These are phyloP conservation scores for Scaeva pyrastri DNA, from an alignment of 2,888 invertebrate genomes.

Conservation along the genomic window DNA sequence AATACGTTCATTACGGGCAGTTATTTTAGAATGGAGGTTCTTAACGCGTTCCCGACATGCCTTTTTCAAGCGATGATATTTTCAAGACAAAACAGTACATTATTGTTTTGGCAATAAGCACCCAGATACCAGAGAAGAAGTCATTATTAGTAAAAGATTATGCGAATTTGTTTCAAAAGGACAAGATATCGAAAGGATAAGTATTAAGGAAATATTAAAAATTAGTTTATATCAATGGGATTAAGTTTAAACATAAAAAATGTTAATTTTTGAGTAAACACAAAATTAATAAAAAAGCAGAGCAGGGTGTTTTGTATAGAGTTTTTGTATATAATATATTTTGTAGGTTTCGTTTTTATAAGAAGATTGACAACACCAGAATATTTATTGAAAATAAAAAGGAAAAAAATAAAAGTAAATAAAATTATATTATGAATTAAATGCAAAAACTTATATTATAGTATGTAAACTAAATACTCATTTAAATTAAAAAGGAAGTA, in stretches of 20 bases:
- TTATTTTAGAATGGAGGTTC: constrained; percentile 93
- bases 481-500: constrained; percentile 52
- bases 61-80: constrained; percentile 84
- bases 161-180: constrained; percentile 66
- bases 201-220: constrained; percentile 23
- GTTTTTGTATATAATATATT: constrained; percentile 50
- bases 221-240: constrained; percentile 51
- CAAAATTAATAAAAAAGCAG: constrained; percentile 44
- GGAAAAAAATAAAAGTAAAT: constrained; percentile 72
- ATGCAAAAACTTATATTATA: constrained; percentile 49
- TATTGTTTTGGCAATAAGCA: constrained; percentile 76
- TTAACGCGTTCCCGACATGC: constrained; percentile 94
- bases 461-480: constrained; percentile 43
- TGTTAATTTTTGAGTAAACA: constrained; percentile 33
- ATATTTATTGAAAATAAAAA: constrained; percentile 71
- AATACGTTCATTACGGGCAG: constrained; percentile 94
- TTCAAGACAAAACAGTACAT: constrained; percentile 43
- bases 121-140: constrained; percentile 77
- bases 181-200: constrained; percentile 38
- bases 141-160: constrained; percentile 75
- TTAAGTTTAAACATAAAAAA: constrained; percentile 40
- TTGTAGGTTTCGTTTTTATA: constrained; percentile 41
- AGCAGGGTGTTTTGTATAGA: constrained; percentile 53
- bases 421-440: constrained; percentile 60
- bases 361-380: constrained; percentile 69